These are phyloP conservation scores for Machimus rusticus DNA, from an alignment of 2,888 invertebrate species.

Conservation along the genomic window DNA sequence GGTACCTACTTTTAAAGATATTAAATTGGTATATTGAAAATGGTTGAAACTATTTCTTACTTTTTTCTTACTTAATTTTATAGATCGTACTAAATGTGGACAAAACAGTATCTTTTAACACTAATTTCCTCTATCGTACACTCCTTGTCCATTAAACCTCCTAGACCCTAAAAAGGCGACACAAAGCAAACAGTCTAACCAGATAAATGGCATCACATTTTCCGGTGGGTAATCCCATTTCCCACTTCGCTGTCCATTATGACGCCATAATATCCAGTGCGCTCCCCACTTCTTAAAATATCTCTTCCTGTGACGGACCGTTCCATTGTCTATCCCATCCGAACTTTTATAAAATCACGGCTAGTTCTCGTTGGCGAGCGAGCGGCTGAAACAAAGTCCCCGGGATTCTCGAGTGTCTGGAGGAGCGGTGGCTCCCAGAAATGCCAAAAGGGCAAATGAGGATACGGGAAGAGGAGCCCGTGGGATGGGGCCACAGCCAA, in stretches of 20 bases:
- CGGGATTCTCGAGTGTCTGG: background rate
- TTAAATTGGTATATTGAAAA: too few species aligned
- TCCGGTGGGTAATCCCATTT: background rate
- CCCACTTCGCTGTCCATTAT: background rate
- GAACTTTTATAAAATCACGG: constrained; percentile 14
- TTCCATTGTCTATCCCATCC: background rate
- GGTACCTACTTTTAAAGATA: too few species aligned
- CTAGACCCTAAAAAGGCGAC: background rate
- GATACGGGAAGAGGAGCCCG: background rate
- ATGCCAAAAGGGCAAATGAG: constrained; percentile 22
- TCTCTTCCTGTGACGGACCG: background rate
- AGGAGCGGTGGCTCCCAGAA: background rate
- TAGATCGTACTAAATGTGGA: background rate
- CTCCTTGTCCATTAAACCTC: background rate
- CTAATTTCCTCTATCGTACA: background rate
- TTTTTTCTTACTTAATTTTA: too few species aligned
- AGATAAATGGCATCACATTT: background rate
- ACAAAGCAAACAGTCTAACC: background rate
- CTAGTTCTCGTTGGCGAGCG: background rate
- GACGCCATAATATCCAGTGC: background rate
- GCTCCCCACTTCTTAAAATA: background rate
- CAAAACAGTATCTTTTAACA: background rate
- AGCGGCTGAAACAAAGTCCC: background rate
- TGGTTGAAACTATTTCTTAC: too few species aligned
- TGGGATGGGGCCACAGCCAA: background rate